Evolutionary conservation across 2,888 invertebrate species (phyloP), one percentile per base, ranked within the genome.

Genomic region (Apocheima hispidaria): DNA sequence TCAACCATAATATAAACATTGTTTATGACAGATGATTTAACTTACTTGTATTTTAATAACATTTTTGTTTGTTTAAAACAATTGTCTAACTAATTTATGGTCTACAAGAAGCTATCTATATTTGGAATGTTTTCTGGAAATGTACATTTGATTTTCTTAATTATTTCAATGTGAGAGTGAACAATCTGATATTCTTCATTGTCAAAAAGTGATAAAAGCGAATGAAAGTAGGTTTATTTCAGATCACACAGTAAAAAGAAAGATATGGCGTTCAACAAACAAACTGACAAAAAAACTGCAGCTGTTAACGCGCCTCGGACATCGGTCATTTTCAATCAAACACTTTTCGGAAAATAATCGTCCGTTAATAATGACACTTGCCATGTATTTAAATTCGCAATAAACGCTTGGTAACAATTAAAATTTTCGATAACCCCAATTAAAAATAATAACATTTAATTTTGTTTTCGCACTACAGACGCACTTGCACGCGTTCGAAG

Each of bases 241-340:
- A 44, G 44, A 44, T 44, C 44, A 44, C 4, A 44, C 10, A 44
- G 10, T 41, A n/a, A 18, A 44, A 44, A 44, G 26, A 44, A 44
- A 44, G 44, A 44, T 28, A 44, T 44, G 16, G 26, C 44, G 44
- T 28, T 44, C 16, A n/a, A n/a, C n/a, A 23, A 23, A 23, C 21
- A 41, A 41, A n/a, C 21, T 41, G 23, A n/a, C 41, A 41, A 5
- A 23, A 5, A 23, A 21, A 12, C 12, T 21, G 20, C 10, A 12
- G 20, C 10, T 3, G 21, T 30, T 30, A 10, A 30, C 1, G 10
- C n/a, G n/a, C n/a, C n/a, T n/a, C n/a, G n/a, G n/a, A n/a, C n/a
- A n/a, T n/a, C n/a, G n/a, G n/a, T n/a, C n/a, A n/a, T n/a, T n/a
- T n/a, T n/a, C n/a, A n/a, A n/a, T n/a, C n/a, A n/a, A n/a, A n/a